Percentiles rank a stretch among this genome's conserved stretches.
phyloP scores from a whole-genome alignment of 2,888 invertebrate genomes.

The Nebria salina region DNA sequence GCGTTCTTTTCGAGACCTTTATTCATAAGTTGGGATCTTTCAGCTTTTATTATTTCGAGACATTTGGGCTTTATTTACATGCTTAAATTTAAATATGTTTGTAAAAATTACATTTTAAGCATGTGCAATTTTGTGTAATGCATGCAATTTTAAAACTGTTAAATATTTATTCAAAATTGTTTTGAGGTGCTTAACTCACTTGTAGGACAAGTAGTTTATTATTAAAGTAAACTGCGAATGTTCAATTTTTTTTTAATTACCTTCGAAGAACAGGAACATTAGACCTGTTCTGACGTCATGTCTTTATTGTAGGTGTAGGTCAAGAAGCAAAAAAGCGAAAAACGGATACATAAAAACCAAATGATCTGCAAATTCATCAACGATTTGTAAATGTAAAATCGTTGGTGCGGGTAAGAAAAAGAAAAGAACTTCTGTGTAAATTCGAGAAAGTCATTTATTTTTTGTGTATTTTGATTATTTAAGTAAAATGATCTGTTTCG shows the following conservation, averaged over 20 bases:
- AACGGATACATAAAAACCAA: slow-evolving; percentile 18
- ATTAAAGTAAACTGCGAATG: not conserved
- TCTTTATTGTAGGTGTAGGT: slow-evolving; percentile 41
- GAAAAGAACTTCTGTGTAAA: not conserved
- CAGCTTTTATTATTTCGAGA: not conserved
- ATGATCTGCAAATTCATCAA: not conserved
- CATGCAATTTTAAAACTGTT: not conserved
- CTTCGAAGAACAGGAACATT: slow-evolving; percentile 31
- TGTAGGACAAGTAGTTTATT: not conserved
- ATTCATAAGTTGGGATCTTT: not conserved
- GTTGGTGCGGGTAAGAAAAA: not conserved
- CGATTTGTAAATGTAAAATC: not conserved
- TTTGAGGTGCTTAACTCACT: not conserved
- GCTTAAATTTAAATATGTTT: not conserved
- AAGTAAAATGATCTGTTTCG: too few species aligned
- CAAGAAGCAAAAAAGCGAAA: slow-evolving; percentile 43
- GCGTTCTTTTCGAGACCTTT: not conserved
- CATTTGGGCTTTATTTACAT: not conserved
- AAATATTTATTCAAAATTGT: not conserved
- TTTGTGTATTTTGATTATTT: too few species aligned
- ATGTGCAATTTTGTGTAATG: not conserved
- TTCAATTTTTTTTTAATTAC: not conserved
- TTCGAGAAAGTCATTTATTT: not conserved
- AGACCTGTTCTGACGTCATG: slow-evolving; percentile 34
- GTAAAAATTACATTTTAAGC: not conserved